Evolutionary conservation across 2,888 invertebrate species (phyloP), one percentile per base, ranked within the genome.

Genomic region (Adelognathus sp.): DNA sequence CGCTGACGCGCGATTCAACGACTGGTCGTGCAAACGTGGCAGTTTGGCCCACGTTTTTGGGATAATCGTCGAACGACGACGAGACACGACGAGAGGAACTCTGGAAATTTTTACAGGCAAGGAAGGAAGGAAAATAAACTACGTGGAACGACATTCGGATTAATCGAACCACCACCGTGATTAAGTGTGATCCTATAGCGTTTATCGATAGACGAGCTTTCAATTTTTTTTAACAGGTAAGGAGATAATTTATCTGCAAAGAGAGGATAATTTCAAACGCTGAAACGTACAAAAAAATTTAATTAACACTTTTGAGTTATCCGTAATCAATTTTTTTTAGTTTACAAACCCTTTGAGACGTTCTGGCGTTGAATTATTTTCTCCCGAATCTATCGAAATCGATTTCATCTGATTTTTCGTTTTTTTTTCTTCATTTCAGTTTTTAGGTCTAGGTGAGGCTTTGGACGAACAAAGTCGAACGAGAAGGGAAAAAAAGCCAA

Each of bases 401-500:
- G 9, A 56, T 21, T 58, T 41, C 27, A 16, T 74, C 21, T n/a
- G 31, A 31, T 18, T 63, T 33, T 21, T n/a, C 46, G 70, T n/a
- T n/a, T 69, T 41, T 46, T 41, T 50, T 41, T 77, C 61, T 60
- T 18, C 6, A 44, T 56, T 76, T 73, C 33, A 52, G 78, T 78
- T 31, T 79, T 79, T 81, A 80, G 83, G 82, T 83, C 61, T 69
- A 82, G 64, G 79, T 80, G 77, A 24, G 52, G 52, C 81, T 76
- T 75, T 74, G 72, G 75, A 80, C 63, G 36, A 63, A 6, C 54
- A 63, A 67, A 79, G 52, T 80, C 80, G 77, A n/a, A 77, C 76
- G 71, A 31, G 76, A 66, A 74, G 44, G 67, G 81, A 77, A 66
- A 69, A 76, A 71, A 84, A 85, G 85, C 85, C 87, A 86, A 87